phyloP scores from a whole-genome alignment of 2,888 invertebrate genomes.

The Rhopalosiphum nymphaeae region DNA sequence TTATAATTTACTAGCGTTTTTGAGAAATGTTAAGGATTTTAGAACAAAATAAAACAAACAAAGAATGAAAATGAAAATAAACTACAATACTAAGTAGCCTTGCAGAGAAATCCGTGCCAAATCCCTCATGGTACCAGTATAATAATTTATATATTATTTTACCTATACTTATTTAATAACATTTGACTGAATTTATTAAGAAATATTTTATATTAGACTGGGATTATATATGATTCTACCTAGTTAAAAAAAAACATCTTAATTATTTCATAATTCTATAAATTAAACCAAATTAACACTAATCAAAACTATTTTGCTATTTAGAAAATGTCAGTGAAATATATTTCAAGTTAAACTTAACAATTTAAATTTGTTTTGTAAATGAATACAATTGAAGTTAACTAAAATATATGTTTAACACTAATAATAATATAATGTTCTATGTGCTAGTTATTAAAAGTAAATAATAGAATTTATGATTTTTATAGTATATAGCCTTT shows the following conservation, averaged over 20 bases:
- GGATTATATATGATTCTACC: background rate
- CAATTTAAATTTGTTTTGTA: background rate
- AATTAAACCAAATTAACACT: background rate
- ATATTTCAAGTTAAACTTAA: background rate
- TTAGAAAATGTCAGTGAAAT: background rate
- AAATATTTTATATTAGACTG: background rate
- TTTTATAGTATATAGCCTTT: background rate
- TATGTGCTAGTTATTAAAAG: background rate
- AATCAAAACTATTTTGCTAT: background rate
- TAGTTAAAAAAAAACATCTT: background rate
- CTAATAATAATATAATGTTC: background rate
- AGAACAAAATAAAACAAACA: background rate
- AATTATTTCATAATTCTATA: background rate
- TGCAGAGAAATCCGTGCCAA: slow-evolving; percentile 1
- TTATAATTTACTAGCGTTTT: background rate
- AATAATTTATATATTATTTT: background rate
- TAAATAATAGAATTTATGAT: background rate
- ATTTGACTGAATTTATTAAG: background rate
- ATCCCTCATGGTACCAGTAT: slow-evolving; percentile 14
- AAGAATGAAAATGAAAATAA: slow-evolving; percentile 18
- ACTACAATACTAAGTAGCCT: slow-evolving; percentile 5
- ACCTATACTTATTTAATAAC: background rate
- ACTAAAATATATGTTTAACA: background rate
- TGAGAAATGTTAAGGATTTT: background rate
- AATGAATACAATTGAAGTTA: background rate